Percentiles rank a stretch among this genome's conserved stretches.
phyloP scores from a whole-genome alignment of 2,113 vertebrate genomes.

The Neoarius graeffei region DNA sequence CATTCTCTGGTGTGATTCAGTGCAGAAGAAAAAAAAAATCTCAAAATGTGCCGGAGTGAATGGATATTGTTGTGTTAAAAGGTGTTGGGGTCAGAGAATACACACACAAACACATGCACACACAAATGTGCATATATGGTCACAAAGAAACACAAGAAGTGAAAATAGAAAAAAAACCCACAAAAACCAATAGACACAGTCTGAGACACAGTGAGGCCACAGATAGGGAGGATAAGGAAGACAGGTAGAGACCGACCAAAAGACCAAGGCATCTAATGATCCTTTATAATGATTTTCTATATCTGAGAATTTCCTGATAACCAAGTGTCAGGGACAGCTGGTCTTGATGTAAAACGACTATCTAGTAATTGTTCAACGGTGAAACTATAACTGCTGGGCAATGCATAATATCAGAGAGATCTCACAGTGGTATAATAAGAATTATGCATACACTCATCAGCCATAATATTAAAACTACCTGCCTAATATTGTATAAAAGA shows the following conservation, averaged over 20 bases:
- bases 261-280: not conserved
- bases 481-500: too few species aligned
- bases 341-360: not conserved
- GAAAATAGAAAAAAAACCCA: not conserved
- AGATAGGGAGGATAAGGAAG: not conserved
- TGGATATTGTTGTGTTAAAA: constrained; percentile 29
- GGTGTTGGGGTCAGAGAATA: not conserved
- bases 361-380: not conserved
- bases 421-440: not conserved
- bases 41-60: constrained; percentile 16
- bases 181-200: not conserved
- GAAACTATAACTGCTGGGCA: not conserved
- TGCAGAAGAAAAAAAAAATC: constrained; percentile 5
- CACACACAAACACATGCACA: not conserved
- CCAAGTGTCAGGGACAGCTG: not conserved
- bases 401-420: not conserved
- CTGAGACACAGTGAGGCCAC: constrained; percentile 21
- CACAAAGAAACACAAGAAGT: constrained; percentile 4
- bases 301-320: not conserved
- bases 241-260: not conserved
- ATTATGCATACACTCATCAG: not conserved
- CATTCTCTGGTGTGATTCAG: constrained; percentile 14
- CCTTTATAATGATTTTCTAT: not conserved
- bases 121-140: not conserved
- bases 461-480: too few species aligned